Evolutionary conservation across 2,113 vertebrate genomes (phyloP).

Genomic region (Phycodurus eques): DNA sequence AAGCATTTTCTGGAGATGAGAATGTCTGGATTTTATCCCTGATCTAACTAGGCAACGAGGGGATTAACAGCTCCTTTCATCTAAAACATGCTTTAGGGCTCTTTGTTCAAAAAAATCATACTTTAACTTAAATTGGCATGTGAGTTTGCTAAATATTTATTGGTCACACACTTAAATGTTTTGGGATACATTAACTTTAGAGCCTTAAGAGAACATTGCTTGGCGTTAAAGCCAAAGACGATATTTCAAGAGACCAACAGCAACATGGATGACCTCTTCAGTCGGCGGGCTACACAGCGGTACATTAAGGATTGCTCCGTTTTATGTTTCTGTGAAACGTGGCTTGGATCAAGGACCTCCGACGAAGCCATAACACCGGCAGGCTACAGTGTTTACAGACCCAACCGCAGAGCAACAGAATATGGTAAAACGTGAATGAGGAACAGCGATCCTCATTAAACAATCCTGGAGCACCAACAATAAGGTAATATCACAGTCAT

Average conservation of each 20-base stretch:
- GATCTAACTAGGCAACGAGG: slow-evolving; percentile 50
- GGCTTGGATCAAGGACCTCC: no score
- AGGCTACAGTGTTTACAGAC: no score
- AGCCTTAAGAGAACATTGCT: slow-evolving; percentile 19
- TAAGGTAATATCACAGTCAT: no score
- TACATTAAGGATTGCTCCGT: no score
- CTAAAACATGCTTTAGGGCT: slow-evolving; percentile 51
- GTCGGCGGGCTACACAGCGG: no score
- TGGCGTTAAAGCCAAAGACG: background rate
- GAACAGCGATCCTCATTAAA: no score
- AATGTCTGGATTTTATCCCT: slow-evolving; percentile 49
- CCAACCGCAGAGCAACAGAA: no score
- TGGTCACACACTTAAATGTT: slow-evolving; percentile 12
- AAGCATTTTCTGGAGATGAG: slow-evolving; percentile 42
- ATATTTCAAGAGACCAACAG: background rate
- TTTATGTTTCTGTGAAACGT: no score
- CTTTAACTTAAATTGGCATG: slow-evolving; percentile 32
- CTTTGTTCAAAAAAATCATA: slow-evolving; percentile 34
- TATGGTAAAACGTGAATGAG: no score
- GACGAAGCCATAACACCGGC: no score
- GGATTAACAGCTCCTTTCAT: slow-evolving; percentile 55
- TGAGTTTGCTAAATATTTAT: slow-evolving; percentile 34
- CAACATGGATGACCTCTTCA: no score
- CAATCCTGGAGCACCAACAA: no score
- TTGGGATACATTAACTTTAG: background rate